Percentiles rank a stretch among this genome's conserved stretches.
Conservation (phyloP, 2,797 vertebrate species). For the Xiphophorus birchmanni region DNA sequence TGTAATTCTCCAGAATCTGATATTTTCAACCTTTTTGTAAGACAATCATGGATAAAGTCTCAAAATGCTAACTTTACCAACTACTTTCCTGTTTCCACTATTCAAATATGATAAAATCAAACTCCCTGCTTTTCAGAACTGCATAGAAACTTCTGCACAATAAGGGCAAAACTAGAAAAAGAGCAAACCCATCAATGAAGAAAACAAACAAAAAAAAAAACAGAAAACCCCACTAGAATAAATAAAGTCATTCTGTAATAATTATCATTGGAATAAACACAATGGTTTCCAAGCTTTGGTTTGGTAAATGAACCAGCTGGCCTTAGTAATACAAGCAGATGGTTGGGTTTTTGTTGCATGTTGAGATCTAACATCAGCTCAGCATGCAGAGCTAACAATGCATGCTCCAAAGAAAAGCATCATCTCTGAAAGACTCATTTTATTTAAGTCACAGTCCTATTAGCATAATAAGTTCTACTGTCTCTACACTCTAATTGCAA, state of each 20-base stretch:
- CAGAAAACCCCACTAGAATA: background rate
- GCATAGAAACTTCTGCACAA: background rate
- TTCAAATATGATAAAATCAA: background rate
- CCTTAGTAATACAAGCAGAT: conserved; percentile 38
- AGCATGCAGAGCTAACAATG: conserved; percentile 26
- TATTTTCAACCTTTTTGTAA: background rate
- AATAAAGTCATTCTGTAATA: background rate
- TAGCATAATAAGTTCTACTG: conserved; percentile 26
- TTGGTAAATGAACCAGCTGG: conserved; percentile 26
- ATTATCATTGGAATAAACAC: background rate
- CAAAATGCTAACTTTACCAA: background rate
- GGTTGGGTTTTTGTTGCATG: conserved; percentile 24
- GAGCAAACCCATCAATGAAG: background rate
- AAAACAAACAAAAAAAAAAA: background rate
- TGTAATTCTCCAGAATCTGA: background rate
- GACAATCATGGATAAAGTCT: background rate
- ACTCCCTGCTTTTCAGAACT: background rate
- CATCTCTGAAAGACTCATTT: background rate
- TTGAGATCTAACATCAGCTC: conserved; percentile 27
- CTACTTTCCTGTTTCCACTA: background rate
- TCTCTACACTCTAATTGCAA: conserved; percentile 30
- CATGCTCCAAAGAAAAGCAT: background rate
- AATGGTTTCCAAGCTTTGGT: background rate
- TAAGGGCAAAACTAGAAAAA: background rate
- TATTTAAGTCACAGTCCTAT: conserved; percentile 20